Conservation (phyloP, 2,113 vertebrate genomes). For the sheep (Ovis aries) region ARS-UI_Ramb_v3.0 NC_056054.1:145761501-145762000, state of each 20-base stretch:
- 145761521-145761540: neutral
- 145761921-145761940: neutral
- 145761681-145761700: neutral
- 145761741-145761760: neutral
- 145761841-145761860: neutral
- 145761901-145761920: neutral
- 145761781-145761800: neutral
- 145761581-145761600: neutral
- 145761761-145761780: neutral
- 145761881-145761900: constrained; percentile 3
- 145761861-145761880: neutral
- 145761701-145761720: neutral
- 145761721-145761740: neutral
- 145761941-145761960: neutral
- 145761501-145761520: neutral
- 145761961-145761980: neutral
- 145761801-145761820: neutral
- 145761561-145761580: neutral
- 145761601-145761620: neutral
- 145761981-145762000: neutral
- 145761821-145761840: neutral
- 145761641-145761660: neutral
- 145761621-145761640: neutral
- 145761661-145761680: neutral
- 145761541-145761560: neutral